Base-by-base conservation (phyloP, 2,113 vertebrate genomes). In the Peromyscus californicus region DNA sequence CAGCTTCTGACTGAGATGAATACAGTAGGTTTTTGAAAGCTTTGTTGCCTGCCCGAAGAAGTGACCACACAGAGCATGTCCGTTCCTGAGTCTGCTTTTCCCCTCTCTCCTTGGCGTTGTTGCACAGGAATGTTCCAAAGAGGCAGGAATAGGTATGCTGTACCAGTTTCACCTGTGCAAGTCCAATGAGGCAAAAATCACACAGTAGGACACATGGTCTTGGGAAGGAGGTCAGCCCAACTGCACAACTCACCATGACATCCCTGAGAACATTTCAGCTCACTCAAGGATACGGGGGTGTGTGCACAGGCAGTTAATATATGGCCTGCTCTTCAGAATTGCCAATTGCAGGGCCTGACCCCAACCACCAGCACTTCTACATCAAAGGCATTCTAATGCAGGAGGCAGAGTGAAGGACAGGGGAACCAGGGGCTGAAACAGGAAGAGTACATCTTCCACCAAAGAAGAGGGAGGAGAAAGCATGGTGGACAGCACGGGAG, bases 131-230 rank as follows among this genome's bases (percentile, higher is more conserved):
- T 98, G 99, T 99, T 97, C 99, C 99, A 95, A 99, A 99, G 97
- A 99, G 99, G 98, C 99, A 99, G 93, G 99, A 99, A 98, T 99
- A 99, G 95, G 99, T 99, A 98, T 99, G 99, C 98, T 99, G 99
- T 97, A 99, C 99, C 98, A 99, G 98, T 97, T 99, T 99, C 96
- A 99, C 99, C 99, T 99, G 97, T 21, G 94, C 63, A 89, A 78
- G 96, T 87, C 57, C 89, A 97, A 97, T 1, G 75, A 61, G 72
- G 13, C 19, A 5, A 72, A 75, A 86, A 85, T 98, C 89, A 98
- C 4, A 54, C 0, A 88, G 36, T 5, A 93, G 86, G 93, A 80
- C 24, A 54, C 9, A 0, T 0, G 85, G 0, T 61, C 51, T 63
- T 45, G 0, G 1, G 63, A 31, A 39, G 3, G 42, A 97, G 89